phyloP scores from a whole-genome alignment of 1,140 invertebrate species.

The Hylaeus volcanicus region DNA sequence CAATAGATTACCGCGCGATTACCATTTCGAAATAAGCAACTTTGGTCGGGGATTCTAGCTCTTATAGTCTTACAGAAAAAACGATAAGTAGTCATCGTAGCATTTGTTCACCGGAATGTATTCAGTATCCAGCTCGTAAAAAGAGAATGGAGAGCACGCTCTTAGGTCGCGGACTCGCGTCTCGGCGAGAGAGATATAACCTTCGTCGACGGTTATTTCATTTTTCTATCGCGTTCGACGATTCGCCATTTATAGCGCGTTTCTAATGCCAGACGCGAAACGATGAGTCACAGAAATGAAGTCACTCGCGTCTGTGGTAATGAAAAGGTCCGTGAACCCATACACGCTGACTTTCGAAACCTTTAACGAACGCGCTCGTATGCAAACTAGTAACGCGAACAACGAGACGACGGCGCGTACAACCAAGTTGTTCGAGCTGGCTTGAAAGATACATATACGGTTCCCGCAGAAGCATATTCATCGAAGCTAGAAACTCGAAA shows the following conservation, averaged over 20 bases:
- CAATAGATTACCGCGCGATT: neutral
- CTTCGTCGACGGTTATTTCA: neutral
- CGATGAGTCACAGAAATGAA: slow-evolving; percentile 51
- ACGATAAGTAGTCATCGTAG: no score
- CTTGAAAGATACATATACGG: no score
- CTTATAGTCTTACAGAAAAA: no score
- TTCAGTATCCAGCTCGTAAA: no score
- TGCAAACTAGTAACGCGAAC: neutral
- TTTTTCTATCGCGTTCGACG: slow-evolving; percentile 8
- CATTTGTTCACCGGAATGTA: no score
- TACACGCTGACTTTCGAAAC: slow-evolving; percentile 48
- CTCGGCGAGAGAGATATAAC: no score
- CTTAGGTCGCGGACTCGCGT: neutral
- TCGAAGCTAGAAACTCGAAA: neutral
- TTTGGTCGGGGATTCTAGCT: no score
- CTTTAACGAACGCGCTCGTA: slow-evolving; percentile 31
- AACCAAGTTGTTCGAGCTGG: neutral
- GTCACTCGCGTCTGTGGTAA: slow-evolving; percentile 38
- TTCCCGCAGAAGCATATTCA: no score
- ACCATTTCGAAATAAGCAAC: no score
- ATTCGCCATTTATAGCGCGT: neutral
- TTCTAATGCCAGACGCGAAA: slow-evolving; percentile 24
- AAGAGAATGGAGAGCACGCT: neutral
- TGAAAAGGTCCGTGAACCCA: slow-evolving; percentile 45
- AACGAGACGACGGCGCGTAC: neutral